A percentile compares a stretch with the other conserved stretches of the same genome.
Evolutionary conservation across 2,888 invertebrate species (phyloP).

Genomic region (Microchrysa polita): DNA sequence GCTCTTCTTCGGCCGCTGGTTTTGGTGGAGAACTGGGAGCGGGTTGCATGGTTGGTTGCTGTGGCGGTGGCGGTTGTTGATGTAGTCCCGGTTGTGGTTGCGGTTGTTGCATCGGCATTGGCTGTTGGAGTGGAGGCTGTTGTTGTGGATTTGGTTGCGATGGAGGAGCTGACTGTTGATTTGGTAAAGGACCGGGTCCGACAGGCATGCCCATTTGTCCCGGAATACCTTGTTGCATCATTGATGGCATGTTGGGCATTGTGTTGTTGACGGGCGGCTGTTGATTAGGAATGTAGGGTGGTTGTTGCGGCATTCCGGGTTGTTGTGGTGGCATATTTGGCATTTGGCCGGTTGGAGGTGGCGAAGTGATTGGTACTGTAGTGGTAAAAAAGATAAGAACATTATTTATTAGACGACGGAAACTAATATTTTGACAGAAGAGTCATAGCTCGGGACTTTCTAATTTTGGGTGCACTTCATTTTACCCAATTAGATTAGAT

Average conservation of each 20-base stretch:
- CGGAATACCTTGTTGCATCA: constrained; percentile 8
- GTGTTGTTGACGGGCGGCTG: neutral
- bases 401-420: too few relatives aligned
- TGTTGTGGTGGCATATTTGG: constrained; percentile 48
- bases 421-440: too few relatives aligned
- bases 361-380: constrained; percentile 40
- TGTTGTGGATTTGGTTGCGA: constrained; percentile 29
- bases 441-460: too few relatives aligned
- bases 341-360: constrained; percentile 42
- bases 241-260: constrained; percentile 31
- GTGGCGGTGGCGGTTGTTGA: constrained; percentile 47
- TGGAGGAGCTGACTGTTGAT: constrained; percentile 8
- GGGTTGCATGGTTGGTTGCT: constrained; percentile 50
- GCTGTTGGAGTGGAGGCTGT: constrained; percentile 47
- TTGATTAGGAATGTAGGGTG: constrained; percentile 19
- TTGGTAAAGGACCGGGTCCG: constrained; percentile 8
- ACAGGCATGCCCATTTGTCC: constrained; percentile 43
- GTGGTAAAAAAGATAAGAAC: neutral
- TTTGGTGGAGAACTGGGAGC: constrained; percentile 50
- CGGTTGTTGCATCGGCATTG: constrained; percentile 52
- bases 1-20: constrained; percentile 56
- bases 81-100: constrained; percentile 51
- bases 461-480: too few relatives aligned
- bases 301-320: constrained; percentile 4
- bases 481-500: too few relatives aligned